Conservation (phyloP, 2,888 invertebrate species). For the Napeogenes sylphis region DNA sequence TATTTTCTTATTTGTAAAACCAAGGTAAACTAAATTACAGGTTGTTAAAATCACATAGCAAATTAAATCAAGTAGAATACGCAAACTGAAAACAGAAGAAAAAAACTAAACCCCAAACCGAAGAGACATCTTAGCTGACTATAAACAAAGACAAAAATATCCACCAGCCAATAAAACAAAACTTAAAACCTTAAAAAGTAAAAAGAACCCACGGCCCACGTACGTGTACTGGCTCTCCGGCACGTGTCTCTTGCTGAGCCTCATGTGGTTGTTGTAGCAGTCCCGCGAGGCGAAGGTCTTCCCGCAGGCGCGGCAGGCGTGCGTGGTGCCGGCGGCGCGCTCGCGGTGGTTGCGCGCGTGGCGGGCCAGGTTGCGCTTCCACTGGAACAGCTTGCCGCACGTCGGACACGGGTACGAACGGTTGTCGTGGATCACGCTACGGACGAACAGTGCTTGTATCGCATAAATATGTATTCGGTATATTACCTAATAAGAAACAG, state of each 20-base stretch:
- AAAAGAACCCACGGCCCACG: constrained; percentile 33
- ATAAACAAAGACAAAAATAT: no score
- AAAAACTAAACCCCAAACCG: no score
- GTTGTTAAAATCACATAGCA: no score
- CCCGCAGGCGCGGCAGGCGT: constrained; percentile 57
- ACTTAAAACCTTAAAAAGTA: neutral
- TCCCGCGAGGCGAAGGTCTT: constrained; percentile 63
- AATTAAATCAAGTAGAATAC: no score
- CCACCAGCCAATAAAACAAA: no score
- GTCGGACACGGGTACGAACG: constrained; percentile 61
- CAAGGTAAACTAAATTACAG: no score
- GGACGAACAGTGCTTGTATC: constrained; percentile 1
- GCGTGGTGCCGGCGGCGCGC: constrained; percentile 49
- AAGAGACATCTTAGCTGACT: no score
- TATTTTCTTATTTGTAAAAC: neutral
- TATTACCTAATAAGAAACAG: neutral
- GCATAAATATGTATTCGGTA: neutral
- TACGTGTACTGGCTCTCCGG: constrained; percentile 54
- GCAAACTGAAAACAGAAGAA: no score
- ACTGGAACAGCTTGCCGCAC: constrained; percentile 68
- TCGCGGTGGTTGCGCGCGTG: constrained; percentile 64
- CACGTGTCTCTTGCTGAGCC: constrained; percentile 63
- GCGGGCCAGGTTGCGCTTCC: constrained; percentile 66
- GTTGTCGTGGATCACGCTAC: constrained; percentile 66
- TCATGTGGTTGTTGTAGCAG: constrained; percentile 67